Conservation (phyloP, 2,797 vertebrate species). For the Nannoperca australis region DNA sequence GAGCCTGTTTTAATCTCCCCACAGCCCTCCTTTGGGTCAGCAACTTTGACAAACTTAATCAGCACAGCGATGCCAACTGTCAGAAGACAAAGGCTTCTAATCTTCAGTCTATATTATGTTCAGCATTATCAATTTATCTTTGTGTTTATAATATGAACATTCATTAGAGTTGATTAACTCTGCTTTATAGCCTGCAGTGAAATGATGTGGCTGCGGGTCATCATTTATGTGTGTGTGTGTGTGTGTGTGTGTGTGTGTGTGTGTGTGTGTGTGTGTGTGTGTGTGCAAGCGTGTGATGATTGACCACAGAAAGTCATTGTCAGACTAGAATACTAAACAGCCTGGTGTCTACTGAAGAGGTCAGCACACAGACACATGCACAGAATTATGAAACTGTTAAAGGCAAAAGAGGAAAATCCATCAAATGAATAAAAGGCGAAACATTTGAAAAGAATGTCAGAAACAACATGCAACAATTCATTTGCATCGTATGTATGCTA, state of each 20-base stretch:
- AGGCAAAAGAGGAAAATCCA: conserved; percentile 31
- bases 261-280: too few species aligned
- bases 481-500: not conserved
- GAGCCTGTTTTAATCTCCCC: conserved; percentile 44
- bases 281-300: conserved; percentile 62
- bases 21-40: conserved; percentile 42
- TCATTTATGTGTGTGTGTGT: conserved; percentile 46
- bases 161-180: conserved; percentile 76
- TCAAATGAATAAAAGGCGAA: conserved; percentile 27
- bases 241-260: conserved; percentile 32
- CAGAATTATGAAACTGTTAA: conserved; percentile 66
- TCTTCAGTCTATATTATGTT: conserved; percentile 56
- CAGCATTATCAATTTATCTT: conserved; percentile 65
- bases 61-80: conserved; percentile 23
- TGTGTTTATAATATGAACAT: conserved; percentile 66
- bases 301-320: conserved; percentile 59
- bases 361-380: conserved; percentile 63
- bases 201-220: conserved; percentile 60
- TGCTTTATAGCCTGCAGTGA: conserved; percentile 54
- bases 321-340: conserved; percentile 73
- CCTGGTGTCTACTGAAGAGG: conserved; percentile 65
- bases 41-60: conserved; percentile 64
- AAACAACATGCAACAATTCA: conserved; percentile 14
- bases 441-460: not conserved
- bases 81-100: conserved; percentile 57